These are phyloP conservation scores for Ciconia boyciana DNA, from an alignment of 2,113 vertebrate genomes.

Conservation along the genomic window DNA sequence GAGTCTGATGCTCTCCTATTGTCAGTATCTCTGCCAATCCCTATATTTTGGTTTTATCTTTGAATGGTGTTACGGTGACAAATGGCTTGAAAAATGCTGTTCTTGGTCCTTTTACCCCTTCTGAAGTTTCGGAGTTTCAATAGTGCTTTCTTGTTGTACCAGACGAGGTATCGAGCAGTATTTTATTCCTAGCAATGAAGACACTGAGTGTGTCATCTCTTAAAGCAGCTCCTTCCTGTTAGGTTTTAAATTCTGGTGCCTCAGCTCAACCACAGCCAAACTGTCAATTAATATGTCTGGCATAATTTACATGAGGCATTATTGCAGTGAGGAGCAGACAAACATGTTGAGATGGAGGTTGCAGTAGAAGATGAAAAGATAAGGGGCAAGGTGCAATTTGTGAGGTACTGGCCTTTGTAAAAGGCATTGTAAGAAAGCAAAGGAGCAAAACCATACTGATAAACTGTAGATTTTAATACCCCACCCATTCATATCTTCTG, in stretches of 20 bases:
- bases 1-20: neutral
- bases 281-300: neutral
- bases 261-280: neutral
- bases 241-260: neutral
- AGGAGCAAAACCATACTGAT: neutral
- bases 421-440: neutral
- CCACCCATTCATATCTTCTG: neutral
- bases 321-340: neutral
- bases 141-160: neutral
- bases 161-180: neutral
- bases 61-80: neutral
- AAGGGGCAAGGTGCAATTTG: neutral
- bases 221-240: neutral
- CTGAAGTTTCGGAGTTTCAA: neutral
- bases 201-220: neutral
- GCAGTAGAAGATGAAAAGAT: neutral
- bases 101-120: neutral
- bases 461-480: neutral
- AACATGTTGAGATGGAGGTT: neutral
- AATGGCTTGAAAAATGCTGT: neutral
- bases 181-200: neutral
- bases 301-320: neutral
- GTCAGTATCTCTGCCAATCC: neutral
- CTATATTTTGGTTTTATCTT: neutral
- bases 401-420: neutral